A percentile compares a stretch with the other conserved stretches of the same genome.
These are phyloP conservation scores for Marmota monax DNA, from an alignment of 2,113 vertebrate species.

Conservation along the genomic window DNA sequence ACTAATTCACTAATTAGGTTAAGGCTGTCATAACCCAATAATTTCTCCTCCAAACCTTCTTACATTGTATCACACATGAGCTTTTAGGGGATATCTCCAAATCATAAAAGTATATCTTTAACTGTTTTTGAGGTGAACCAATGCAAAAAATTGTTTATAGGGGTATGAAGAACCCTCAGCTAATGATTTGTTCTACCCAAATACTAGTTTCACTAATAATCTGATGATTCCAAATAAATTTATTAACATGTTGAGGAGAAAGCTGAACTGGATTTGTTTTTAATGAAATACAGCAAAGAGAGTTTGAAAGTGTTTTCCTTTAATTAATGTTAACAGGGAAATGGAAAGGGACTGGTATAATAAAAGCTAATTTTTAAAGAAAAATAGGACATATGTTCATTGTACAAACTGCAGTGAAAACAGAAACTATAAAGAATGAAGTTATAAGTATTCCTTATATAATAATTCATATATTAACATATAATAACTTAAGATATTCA, in stretches of 20 bases:
- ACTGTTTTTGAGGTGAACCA: neutral
- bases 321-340: conserved; percentile 15
- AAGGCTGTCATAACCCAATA: no score
- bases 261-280: neutral
- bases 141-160: neutral
- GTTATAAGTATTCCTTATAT: neutral
- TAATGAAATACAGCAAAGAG: neutral
- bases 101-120: neutral
- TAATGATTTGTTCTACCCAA: neutral
- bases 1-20: no score
- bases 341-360: neutral
- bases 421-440: neutral
- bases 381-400: neutral
- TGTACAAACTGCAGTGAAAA: neutral
- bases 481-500: neutral
- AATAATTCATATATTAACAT: neutral
- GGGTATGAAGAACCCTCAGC: neutral
- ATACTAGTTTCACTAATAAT: neutral
- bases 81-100: no score
- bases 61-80: no score
- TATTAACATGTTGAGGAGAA: neutral
- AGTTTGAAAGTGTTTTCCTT: neutral
- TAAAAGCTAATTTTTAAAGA: neutral
- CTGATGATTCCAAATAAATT: neutral
- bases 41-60: no score